Evolutionary conservation across 2,113 vertebrate genomes (phyloP), one percentile per base, ranked within the genome.

Genomic region (Falcunculus frontatus): DNA sequence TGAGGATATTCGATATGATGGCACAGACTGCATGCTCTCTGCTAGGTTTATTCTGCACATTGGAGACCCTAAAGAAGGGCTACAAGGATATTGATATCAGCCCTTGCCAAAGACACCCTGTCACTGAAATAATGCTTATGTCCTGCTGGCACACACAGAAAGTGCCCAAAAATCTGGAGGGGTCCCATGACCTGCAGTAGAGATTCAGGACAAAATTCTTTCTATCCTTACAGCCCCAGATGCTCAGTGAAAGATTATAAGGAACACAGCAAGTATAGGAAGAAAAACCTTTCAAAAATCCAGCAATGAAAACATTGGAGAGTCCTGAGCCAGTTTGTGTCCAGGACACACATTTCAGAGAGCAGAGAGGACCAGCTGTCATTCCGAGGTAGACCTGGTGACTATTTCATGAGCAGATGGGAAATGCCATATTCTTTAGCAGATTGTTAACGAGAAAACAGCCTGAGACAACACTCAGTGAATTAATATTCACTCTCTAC

Each of bases 341-440:
- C 64, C 73, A 81, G 72, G 56, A 50, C 60, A 90, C 53, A 80
- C 0, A 2, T 73, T 79, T 55, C 37, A 65, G 17, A 57, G 46
- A 89, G 77, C 52, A 39, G 32, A 44, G 20, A 39, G 52, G 77
- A 73, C 64, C 87, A 76, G 77, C 39, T 77, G 85, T 77, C 50
- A 59, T 47, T 89, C 63, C 91, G 80, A 93, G 47, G 56, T 75
- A 93, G 83, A 95, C 83, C 50, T 90, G 68, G 86, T 89, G 84
- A 78, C 89, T 84, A 47, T 56, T 96, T 72, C 86, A 87, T 22
- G 65, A 95, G 60, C 86, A 95, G 87, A 74, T 75, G 80, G 83
- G 64, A 90, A 95, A 90, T 50, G 69, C 59, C 76, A 81, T 72
- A 39, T 77, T 93, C 67, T 44, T 96, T 70, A 79, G 50, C 0